phyloP scores from a whole-genome alignment of 2,888 invertebrate species.

The Aquatica leii region DNA sequence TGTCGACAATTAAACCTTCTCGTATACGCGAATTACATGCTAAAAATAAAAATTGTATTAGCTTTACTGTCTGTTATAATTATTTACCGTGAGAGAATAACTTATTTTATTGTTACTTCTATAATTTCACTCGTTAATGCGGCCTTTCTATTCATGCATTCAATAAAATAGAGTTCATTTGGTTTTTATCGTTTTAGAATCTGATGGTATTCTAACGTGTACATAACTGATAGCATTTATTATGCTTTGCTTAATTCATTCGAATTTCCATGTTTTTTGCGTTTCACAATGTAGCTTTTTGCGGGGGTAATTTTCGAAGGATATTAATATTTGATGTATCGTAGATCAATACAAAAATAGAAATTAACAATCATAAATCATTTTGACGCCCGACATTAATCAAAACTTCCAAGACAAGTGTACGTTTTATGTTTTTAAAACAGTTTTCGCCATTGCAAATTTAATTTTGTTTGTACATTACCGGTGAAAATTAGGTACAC shows the following conservation, averaged over 20 bases:
- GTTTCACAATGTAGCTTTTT: neutral
- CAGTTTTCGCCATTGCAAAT: neutral
- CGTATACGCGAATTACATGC: conserved; percentile 26
- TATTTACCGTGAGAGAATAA: conserved; percentile 16
- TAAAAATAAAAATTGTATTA: conserved; percentile 27
- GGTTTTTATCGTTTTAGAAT: no score
- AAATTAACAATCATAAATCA: conserved; percentile 15
- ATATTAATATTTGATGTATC: conserved; percentile 9
- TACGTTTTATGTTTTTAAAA: conserved; percentile 1
- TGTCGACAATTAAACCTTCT: conserved; percentile 28
- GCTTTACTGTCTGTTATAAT: conserved; percentile 6
- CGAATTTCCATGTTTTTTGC: neutral
- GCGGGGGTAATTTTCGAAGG: neutral
- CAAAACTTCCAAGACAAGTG: conserved; percentile 6
- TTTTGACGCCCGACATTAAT: conserved; percentile 12
- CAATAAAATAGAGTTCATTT: no score
- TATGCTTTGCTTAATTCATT: conserved; percentile 1
- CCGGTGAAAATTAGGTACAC: neutral
- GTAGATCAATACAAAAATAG: conserved; percentile 13
- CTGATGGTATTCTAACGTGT: no score
- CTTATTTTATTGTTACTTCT: neutral
- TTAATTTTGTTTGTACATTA: neutral
- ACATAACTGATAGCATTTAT: no score
- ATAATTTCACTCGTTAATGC: no score
- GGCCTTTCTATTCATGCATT: no score